Evolutionary conservation across 2,113 vertebrate species (phyloP).

Genomic region (Poeciliopsis retropinna): DNA sequence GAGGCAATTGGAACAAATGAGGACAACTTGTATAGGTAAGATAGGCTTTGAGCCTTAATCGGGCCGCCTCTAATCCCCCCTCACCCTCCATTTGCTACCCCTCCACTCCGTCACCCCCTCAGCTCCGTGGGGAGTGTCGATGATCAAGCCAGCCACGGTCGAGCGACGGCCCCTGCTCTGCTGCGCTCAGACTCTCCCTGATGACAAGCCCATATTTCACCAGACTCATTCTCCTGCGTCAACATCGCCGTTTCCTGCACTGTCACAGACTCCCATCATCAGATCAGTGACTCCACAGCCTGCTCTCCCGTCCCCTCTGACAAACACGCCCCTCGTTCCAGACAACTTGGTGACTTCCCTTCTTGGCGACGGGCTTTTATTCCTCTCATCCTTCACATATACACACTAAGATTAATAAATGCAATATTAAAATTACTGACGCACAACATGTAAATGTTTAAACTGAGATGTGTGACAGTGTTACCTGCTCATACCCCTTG

Average conservation of each 20-base stretch:
- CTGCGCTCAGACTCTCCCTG: constrained; percentile 42
- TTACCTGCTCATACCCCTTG: too few species aligned
- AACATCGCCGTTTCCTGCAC: constrained; percentile 51
- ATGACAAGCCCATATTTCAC: constrained; percentile 68
- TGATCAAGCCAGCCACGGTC: constrained; percentile 67
- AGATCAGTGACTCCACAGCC: constrained; percentile 65
- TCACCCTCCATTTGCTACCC: not conserved
- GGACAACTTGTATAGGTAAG: constrained; percentile 53
- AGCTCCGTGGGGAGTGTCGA: constrained; percentile 48
- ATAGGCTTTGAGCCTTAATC: constrained; percentile 50
- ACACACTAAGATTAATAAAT: constrained; percentile 8
- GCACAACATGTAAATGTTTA: too few species aligned
- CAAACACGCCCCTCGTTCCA: constrained; percentile 41
- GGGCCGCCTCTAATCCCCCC: constrained; percentile 13
- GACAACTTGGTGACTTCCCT: constrained; percentile 63
- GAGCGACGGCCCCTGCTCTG: constrained; percentile 38
- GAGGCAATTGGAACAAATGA: constrained; percentile 75
- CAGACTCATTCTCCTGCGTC: constrained; percentile 52
- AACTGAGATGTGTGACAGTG: too few species aligned
- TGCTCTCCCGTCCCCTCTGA: constrained; percentile 34
- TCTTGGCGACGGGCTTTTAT: constrained; percentile 43
- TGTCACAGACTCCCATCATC: constrained; percentile 66
- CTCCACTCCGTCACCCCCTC: not conserved
- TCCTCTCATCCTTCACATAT: constrained; percentile 32
- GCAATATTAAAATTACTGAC: too few species aligned